Evolutionary conservation across 2,113 vertebrate genomes (phyloP).

Genomic region (Dromiciops gliroides): DNA sequence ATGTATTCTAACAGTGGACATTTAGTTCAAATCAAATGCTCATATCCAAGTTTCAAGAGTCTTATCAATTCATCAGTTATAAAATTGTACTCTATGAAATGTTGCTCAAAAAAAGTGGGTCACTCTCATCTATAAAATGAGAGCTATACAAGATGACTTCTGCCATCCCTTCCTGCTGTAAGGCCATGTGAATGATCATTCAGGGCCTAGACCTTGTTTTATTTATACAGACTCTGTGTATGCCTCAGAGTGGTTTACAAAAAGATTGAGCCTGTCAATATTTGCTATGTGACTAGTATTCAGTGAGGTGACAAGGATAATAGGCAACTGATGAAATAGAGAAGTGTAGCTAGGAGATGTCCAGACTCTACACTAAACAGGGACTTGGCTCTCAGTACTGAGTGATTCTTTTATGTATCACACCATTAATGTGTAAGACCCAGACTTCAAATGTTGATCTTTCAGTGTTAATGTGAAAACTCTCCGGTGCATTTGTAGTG

Average conservation of each 20-base stretch:
- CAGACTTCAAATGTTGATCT: constrained; percentile 18
- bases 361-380: constrained; percentile 59
- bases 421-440: not conserved
- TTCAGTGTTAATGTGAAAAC: constrained; percentile 1
- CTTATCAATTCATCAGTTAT: not conserved
- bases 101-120: not conserved
- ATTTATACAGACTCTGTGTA: not conserved
- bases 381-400: constrained; percentile 59
- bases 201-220: not conserved
- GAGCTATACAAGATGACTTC: not conserved
- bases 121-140: not conserved
- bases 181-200: not conserved
- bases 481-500: not conserved
- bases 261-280: not conserved
- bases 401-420: constrained; percentile 52
- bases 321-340: not conserved
- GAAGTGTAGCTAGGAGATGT: not conserved
- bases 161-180: not conserved
- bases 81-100: not conserved
- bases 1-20: not conserved
- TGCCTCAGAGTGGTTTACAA: not conserved
- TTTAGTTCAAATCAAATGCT: not conserved
- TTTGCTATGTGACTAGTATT: not conserved
- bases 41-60: not conserved
- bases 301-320: not conserved